Conservation (phyloP, 30 jellyfish, hydroid and myxozoan species). For the Clytia hemisphaerica region DNA sequence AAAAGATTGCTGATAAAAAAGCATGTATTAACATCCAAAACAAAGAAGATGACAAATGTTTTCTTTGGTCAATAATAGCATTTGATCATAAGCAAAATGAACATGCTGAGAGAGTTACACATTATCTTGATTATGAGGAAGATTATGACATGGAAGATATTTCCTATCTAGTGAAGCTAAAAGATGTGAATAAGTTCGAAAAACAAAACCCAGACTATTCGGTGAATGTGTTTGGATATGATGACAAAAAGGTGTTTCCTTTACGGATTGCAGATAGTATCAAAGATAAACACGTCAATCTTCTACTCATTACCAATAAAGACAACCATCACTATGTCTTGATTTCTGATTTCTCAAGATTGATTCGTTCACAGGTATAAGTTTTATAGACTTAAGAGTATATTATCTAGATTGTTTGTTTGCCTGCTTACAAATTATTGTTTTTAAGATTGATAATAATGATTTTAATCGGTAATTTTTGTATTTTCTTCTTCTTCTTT, state of each 20-base stretch:
- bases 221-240: slow-evolving; percentile 31
- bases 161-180: not conserved
- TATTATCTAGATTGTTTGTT: no score
- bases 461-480: no score
- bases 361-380: no score
- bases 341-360: no score
- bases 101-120: no score
- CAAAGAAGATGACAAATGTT: not conserved
- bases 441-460: no score
- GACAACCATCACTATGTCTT: slow-evolving; percentile 41
- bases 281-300: slow-evolving; percentile 13
- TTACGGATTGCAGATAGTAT: slow-evolving; percentile 19
- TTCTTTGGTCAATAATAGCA: not conserved
- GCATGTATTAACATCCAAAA: not conserved
- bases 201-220: no score
- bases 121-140: no score
- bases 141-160: not conserved
- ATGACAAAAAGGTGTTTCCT: slow-evolving; percentile 31
- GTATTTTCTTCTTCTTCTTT: no score
- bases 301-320: slow-evolving; percentile 21
- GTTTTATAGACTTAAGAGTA: no score
- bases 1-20: not conserved
- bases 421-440: no score
- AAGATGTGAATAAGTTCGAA: not conserved
- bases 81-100: not conserved